Base-by-base conservation (phyloP, 2,797 vertebrate species). In the Phataginus tetradactyla region DNA sequence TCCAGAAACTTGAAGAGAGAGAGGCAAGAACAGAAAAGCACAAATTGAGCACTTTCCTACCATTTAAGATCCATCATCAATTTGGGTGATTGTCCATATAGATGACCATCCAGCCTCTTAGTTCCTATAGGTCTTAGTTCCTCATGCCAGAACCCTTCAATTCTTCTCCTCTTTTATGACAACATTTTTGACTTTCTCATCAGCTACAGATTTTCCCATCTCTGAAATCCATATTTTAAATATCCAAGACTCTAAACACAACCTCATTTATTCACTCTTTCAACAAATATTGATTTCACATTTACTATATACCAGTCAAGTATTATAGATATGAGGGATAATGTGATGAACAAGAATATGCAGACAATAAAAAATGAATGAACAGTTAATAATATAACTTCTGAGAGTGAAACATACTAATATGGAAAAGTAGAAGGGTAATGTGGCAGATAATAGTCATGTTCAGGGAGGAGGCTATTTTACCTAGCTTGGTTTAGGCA, bases 211-310 rank as follows among this genome's bases (percentile, higher is more conserved):
- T 72, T 91, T 83, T 55, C 3, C 3, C 3, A 53, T 27, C 51
- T 85, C 61, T 91, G 29, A 94, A 94, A 88, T 57, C 15, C 8
- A 7, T 66, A 23, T 45, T 89, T 91, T 27, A 92, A 91, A 51
- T 7, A 61, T 49, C 17, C 21, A 80, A 77, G 29, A 8, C n/a
- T 94, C 49, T 53, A 68, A 75, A 81, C 5, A 64, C 18, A 85
- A 53, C 17, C 9, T 90, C 9, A 42, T 51, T 86, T 81, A 64
- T 77, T 92, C n/a, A 59, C 4, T 55, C 32, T 68, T 74, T 68
- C 68, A 75, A 87, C 11, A 74, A 86, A 72, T 59, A 94, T 11
- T 84, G 57, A 68, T 80, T 94, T 96, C 29, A 39, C 5, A 34
- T 75, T 6, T 45, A 53, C 45, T 81, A 66, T 74, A 84, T 49